Percentiles rank a stretch among this genome's conserved stretches.
phyloP scores from a whole-genome alignment of 2,888 invertebrate species.

The Cryptocheilus praepositus region DNA sequence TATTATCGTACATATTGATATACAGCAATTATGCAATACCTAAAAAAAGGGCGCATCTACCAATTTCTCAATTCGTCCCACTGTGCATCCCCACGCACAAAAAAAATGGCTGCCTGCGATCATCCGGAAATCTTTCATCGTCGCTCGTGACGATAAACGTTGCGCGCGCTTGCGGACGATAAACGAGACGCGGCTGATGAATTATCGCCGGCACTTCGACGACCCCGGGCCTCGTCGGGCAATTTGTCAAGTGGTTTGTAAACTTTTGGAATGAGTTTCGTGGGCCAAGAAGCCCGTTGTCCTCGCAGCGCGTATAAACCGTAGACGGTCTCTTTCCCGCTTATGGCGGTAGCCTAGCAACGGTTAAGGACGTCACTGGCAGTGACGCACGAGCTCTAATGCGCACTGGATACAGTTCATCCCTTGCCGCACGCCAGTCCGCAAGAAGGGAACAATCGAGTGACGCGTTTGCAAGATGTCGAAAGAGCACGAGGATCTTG shows the following conservation, averaged over 20 bases:
- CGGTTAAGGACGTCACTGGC: constrained; percentile 11
- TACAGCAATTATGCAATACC: too few relatives aligned
- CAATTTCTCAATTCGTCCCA: too few relatives aligned
- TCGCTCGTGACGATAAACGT: too few relatives aligned
- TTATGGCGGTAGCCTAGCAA: constrained; percentile 9
- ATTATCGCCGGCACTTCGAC: constrained; percentile 7
- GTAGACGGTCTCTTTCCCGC: background rate
- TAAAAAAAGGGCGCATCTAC: too few relatives aligned
- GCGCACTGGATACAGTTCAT: background rate
- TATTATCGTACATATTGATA: too few relatives aligned
- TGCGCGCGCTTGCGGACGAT: background rate
- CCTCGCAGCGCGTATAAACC: background rate
- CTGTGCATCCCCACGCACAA: too few relatives aligned
- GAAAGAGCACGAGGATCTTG: background rate
- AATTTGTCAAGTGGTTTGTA: background rate
- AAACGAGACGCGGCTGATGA: background rate
- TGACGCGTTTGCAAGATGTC: background rate
- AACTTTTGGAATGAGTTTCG: constrained; percentile 7
- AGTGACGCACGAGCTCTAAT: constrained; percentile 6
- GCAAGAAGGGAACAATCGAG: background rate
- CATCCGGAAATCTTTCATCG: too few relatives aligned
- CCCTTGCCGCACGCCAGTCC: background rate
- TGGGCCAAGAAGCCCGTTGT: background rate
- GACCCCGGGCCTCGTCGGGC: background rate
- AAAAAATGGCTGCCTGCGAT: constrained; percentile 10